Percentiles rank a stretch among this genome's conserved stretches.
Evolutionary conservation across 2,888 invertebrate species (phyloP).

Genomic region (Leptopilina drosophilae): DNA sequence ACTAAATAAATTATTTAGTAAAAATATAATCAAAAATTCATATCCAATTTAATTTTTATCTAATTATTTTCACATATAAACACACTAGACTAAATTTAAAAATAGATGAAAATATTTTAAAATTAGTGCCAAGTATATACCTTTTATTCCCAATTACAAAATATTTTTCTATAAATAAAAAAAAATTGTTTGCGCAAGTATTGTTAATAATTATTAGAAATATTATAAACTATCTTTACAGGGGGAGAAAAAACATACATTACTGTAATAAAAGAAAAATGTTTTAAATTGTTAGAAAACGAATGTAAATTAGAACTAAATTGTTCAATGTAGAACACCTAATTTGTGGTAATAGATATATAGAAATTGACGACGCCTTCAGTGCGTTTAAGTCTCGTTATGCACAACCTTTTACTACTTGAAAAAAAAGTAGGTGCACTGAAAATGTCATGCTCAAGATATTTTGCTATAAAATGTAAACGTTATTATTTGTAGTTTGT

Average conservation of each 20-base stretch:
- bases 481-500: too few species aligned
- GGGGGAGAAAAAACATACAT: too few species aligned
- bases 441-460: conserved; percentile 18
- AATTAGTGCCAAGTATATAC: background rate
- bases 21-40: too few species aligned
- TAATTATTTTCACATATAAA: background rate
- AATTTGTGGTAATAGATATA: conserved; percentile 16
- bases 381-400: conserved; percentile 19
- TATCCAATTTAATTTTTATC: background rate
- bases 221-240: too few species aligned
- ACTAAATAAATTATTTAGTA: too few species aligned
- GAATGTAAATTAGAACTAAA: conserved; percentile 25
- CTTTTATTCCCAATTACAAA: too few species aligned
- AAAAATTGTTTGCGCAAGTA: too few species aligned
- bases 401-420: conserved; percentile 24
- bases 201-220: too few species aligned
- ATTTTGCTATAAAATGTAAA: background rate
- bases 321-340: conserved; percentile 14
- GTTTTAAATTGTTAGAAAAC: background rate
- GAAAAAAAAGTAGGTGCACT: conserved; percentile 13
- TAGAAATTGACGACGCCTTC: conserved; percentile 34
- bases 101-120: background rate
- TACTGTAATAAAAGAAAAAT: background rate
- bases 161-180: too few species aligned
- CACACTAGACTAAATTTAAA: background rate